phyloP scores from a whole-genome alignment of 2,888 invertebrate species.

The Odontocolon sp. region DNA sequence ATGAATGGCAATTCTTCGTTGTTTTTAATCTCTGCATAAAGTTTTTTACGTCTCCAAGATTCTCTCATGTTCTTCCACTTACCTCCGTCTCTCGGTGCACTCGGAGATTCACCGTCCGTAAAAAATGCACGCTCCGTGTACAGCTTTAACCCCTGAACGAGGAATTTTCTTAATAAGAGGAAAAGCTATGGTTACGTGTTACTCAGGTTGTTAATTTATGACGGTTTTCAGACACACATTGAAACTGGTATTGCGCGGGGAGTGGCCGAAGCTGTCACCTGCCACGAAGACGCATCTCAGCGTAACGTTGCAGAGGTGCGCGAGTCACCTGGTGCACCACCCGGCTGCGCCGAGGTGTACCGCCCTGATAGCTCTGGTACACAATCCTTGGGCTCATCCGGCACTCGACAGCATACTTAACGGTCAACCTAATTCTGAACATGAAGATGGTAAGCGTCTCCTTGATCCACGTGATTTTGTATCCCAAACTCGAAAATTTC shows the following conservation, averaged over 20 bases:
- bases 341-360: constrained; percentile 83
- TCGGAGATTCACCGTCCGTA: constrained; percentile 23
- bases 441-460: constrained; percentile 78
- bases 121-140: constrained; percentile 9
- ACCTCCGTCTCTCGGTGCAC: background rate
- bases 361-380: constrained; percentile 83
- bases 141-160: background rate
- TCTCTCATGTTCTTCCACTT: constrained; percentile 26
- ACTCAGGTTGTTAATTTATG: constrained; percentile 6
- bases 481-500: background rate
- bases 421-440: constrained; percentile 77
- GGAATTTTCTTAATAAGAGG: constrained; percentile 32
- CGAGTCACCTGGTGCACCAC: constrained; percentile 78
- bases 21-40: constrained; percentile 44
- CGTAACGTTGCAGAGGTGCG: constrained; percentile 81
- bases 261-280: constrained; percentile 83
- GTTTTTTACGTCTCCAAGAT: constrained; percentile 2
- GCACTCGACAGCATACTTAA: constrained; percentile 80
- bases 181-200: constrained; percentile 3
- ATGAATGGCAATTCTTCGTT: constrained; percentile 21
- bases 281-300: constrained; percentile 80
- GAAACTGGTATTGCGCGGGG: constrained; percentile 82
- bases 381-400: constrained; percentile 82
- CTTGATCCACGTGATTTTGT: background rate
- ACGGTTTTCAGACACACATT: constrained; percentile 74